Conservation (phyloP, 2,888 invertebrate species). For the Cantharis rustica region DNA sequence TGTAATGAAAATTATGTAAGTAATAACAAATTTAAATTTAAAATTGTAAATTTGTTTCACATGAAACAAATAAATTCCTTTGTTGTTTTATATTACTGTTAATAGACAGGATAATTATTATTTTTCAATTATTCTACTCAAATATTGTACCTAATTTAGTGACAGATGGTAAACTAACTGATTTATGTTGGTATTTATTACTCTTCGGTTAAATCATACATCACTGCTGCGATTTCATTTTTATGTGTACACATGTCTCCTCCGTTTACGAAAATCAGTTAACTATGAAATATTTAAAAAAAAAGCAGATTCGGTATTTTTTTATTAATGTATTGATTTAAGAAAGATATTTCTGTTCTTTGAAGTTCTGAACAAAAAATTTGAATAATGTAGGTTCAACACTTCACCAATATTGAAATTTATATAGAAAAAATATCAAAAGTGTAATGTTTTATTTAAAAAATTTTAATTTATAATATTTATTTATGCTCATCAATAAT, state of each 20-base stretch:
- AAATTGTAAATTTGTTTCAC: too few relatives aligned
- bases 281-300: background rate
- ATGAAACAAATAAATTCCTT: too few relatives aligned
- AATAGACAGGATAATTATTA: background rate
- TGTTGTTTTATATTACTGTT: background rate
- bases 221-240: background rate
- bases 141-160: background rate
- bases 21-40: too few relatives aligned
- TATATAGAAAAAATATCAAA: background rate
- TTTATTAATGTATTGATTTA: background rate
- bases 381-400: background rate
- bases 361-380: background rate
- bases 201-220: background rate
- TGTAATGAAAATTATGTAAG: too few relatives aligned
- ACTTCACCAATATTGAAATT: background rate
- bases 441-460: background rate
- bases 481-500: background rate
- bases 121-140: background rate
- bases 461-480: background rate
- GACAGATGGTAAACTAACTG: background rate
- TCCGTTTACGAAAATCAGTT: background rate
- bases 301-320: background rate
- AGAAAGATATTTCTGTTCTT: background rate
- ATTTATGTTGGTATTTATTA: background rate
- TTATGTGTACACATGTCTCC: background rate